These are phyloP conservation scores for Pantala flavescens DNA, from an alignment of 1,140 invertebrate species.

Conservation along the genomic window DNA sequence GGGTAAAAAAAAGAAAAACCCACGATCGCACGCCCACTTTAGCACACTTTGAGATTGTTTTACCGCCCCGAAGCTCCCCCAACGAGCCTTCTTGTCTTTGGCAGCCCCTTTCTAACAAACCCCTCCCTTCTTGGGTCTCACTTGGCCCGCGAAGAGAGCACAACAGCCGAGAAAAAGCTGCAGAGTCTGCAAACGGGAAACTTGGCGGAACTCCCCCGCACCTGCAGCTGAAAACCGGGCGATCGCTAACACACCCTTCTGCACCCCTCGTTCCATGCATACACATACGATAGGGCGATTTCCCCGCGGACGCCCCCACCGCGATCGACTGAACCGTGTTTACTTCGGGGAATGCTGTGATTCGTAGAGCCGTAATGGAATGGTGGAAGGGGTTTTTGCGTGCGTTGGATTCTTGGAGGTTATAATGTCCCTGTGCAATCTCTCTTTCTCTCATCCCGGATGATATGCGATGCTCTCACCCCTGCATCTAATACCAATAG, in stretches of 20 bases:
- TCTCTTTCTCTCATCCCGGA: neutral
- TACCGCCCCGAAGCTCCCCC: neutral
- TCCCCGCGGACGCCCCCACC: neutral
- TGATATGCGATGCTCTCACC: too few relatives aligned
- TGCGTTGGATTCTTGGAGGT: neutral
- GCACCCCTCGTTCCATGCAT: neutral
- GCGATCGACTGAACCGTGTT: neutral
- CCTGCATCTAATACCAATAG: too few relatives aligned
- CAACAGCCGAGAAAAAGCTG: neutral
- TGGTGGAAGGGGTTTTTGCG: neutral
- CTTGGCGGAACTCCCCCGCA: neutral
- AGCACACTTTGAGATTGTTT: too few relatives aligned
- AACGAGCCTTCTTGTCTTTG: neutral
- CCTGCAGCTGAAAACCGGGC: neutral
- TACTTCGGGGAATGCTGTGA: neutral
- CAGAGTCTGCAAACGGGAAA: neutral
- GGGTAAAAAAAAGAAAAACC: too few relatives aligned
- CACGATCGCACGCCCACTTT: too few relatives aligned
- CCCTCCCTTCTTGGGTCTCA: neutral
- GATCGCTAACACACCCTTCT: neutral
- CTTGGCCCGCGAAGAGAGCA: neutral
- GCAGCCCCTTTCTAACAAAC: neutral
- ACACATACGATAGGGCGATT: too few relatives aligned
- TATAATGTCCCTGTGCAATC: neutral
- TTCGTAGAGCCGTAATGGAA: neutral